phyloP scores from a whole-genome alignment of 2,797 vertebrate species.

The Poeciliopsis paucimaculata region DNA sequence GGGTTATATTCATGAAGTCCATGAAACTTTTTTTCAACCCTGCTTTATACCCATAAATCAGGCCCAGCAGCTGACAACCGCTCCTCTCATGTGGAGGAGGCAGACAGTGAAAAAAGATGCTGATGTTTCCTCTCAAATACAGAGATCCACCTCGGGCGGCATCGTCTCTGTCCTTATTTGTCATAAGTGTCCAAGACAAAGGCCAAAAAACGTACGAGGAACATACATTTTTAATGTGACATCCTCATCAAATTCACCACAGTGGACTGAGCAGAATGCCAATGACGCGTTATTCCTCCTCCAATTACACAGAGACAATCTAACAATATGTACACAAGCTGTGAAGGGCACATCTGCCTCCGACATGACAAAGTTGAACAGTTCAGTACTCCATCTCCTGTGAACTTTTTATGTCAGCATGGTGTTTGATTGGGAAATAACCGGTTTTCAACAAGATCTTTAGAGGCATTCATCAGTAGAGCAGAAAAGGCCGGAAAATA shows the following conservation, averaged over 20 bases:
- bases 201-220: slow-evolving; percentile 72
- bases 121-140: slow-evolving; percentile 62
- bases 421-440: slow-evolving; percentile 25
- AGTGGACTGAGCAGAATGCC: slow-evolving; percentile 71
- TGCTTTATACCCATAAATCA: slow-evolving; percentile 39
- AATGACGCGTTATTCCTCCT: slow-evolving; percentile 60
- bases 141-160: slow-evolving; percentile 62
- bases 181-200: slow-evolving; percentile 78
- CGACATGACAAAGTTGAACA: slow-evolving; percentile 3
- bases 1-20: not conserved
- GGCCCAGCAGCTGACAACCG: slow-evolving; percentile 47
- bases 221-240: slow-evolving; percentile 82
- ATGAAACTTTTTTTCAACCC: slow-evolving; percentile 13
- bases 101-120: slow-evolving; percentile 31
- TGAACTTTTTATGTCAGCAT: slow-evolving; percentile 35
- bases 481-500: not conserved
- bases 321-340: slow-evolving; percentile 41
- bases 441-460: slow-evolving; percentile 28
- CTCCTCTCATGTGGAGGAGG: slow-evolving; percentile 35
- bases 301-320: slow-evolving; percentile 56
- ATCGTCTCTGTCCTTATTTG: slow-evolving; percentile 72
- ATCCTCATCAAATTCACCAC: slow-evolving; percentile 75
- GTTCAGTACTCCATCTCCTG: slow-evolving; percentile 32
- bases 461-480: slow-evolving; percentile 15
- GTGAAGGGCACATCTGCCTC: slow-evolving; percentile 57